phyloP scores from a whole-genome alignment of 2,888 invertebrate species.

The Agrypnus murinus region DNA sequence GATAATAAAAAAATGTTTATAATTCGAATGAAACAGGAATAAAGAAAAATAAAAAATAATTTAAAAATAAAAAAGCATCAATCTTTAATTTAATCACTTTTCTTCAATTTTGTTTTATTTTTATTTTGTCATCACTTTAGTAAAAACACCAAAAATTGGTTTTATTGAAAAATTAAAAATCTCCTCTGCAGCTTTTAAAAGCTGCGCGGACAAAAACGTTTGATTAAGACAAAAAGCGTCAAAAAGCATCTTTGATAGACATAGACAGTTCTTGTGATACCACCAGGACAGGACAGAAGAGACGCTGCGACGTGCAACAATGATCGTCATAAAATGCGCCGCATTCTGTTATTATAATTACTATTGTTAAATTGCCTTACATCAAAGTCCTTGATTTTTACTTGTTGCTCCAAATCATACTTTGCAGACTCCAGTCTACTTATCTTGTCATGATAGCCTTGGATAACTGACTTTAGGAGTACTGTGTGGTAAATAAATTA shows the following conservation, averaged over 20 bases:
- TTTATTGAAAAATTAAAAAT: no score
- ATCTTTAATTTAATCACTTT: conserved; percentile 23
- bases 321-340: neutral
- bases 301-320: no score
- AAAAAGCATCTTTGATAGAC: no score
- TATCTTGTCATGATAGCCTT: conserved; percentile 14
- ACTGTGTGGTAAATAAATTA: no score
- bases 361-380: neutral
- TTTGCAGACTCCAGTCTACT: neutral
- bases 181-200: no score
- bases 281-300: neutral
- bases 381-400: conserved; percentile 14
- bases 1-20: conserved; percentile 27
- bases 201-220: no score
- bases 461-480: neutral
- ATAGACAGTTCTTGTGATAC: no score
- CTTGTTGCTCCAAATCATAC: conserved; percentile 2
- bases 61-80: conserved; percentile 11
- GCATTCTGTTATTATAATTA: neutral
- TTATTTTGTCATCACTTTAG: neutral
- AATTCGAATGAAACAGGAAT: conserved; percentile 14
- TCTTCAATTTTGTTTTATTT: neutral
- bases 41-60: neutral
- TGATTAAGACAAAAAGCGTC: no score
- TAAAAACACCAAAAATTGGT: no score